Evolutionary conservation across 2,797 vertebrate genomes (phyloP), one percentile per base, ranked within the genome.

Genomic region (Anabacerthia variegaticeps): DNA sequence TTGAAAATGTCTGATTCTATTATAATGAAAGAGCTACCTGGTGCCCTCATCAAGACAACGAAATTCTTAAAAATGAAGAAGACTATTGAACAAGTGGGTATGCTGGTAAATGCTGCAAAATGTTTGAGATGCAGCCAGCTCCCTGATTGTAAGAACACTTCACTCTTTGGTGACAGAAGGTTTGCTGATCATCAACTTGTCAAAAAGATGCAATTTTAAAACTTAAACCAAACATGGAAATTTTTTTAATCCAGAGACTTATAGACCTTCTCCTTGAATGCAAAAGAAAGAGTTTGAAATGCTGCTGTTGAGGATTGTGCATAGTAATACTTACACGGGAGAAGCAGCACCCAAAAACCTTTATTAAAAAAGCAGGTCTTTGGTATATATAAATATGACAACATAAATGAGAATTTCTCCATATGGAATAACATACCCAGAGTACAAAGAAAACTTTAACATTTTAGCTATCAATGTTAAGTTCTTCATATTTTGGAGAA

Each of bases 151-250:
- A 73, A 82, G 51, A 92, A 76, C 43, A 76, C 27, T 91, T 86
- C 46, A 36, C 24, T 86, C 62, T 67, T 46, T 39, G 36, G 37
- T 65, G 66, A 84, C 69, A 88, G 68, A 86, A 92, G 28, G 49
- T 49, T 93, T 80, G 49, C 43, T 69, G 58, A 92, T 92, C 67
- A 85, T 79, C 87, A 62, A 11, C 63, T 89, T 92, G 79, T 85
- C 81, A 71, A 10, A 69, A 65, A 84, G 78, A 85, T 54, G 32
- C 11, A 67, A 88, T 89, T 89, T 93, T 63, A 88, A 76, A 92
- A 73, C 51, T 83, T 62, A 67, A 88, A 80, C 7, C 52, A 83
- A 93, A 37, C 21, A 32, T 19, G 36, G 43, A 46, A 6, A n/a
- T 76, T 75, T 52, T 75, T 52, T 12, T 26, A 76, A 79, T 67